Conservation (phyloP, 2,888 invertebrate species). For the Caenorhabditis panamensis region DNA sequence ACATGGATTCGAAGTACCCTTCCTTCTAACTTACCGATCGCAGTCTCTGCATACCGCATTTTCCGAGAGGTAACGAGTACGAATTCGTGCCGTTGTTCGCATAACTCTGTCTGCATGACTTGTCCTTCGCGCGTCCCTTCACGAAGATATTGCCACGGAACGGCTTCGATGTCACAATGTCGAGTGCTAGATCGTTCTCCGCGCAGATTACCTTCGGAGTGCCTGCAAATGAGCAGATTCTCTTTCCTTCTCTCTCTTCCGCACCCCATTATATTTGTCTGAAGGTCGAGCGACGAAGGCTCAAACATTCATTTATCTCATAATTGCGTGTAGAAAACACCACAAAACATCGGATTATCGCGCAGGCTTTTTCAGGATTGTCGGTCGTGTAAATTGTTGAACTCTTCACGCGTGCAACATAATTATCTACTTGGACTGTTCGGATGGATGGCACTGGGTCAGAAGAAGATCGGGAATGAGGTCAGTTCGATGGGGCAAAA, state of each 20-base stretch:
- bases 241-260: neutral
- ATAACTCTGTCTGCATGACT: constrained; percentile 77
- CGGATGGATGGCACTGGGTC: neutral
- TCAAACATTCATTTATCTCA: constrained; percentile 17
- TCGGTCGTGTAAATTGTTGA: constrained; percentile 2
- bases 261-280: constrained; percentile 14
- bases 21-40: constrained; percentile 68
- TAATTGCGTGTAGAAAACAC: constrained; percentile 12
- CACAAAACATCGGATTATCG: constrained; percentile 21
- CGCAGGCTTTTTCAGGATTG: neutral
- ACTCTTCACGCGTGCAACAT: constrained; percentile 14
- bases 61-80: constrained; percentile 79
- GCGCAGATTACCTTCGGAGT: constrained; percentile 80
- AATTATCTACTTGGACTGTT: constrained; percentile 36
- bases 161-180: constrained; percentile 77
- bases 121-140: constrained; percentile 80
- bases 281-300: constrained; percentile 12
- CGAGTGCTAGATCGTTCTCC: constrained; percentile 79
- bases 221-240: constrained; percentile 64
- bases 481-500: constrained; percentile 10
- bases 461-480: constrained; percentile 25
- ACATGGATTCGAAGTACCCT: too few species aligned
- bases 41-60: constrained; percentile 81
- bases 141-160: constrained; percentile 81
- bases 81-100: constrained; percentile 77